These are phyloP conservation scores for Temnothorax curvispinosus DNA, from an alignment of 1,140 invertebrate genomes.

Conservation along the genomic window DNA sequence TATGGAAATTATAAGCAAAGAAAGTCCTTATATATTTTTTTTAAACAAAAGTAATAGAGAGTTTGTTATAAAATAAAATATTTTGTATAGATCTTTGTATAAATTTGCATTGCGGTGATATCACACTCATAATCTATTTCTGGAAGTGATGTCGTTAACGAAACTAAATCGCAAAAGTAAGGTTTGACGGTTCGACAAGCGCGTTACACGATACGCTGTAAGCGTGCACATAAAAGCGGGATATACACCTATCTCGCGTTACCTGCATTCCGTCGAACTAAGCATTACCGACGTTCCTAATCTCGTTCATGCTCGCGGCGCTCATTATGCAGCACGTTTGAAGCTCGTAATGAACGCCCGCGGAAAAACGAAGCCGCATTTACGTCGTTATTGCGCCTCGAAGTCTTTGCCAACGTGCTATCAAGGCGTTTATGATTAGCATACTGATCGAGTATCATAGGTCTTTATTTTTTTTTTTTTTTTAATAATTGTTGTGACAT, in stretches of 20 bases:
- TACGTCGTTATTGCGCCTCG: constrained; percentile 27
- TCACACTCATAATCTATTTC: background rate
- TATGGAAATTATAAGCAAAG: background rate
- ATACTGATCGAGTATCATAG: background rate
- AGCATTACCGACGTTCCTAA: constrained; percentile 60
- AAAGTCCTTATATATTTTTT: too few relatives aligned
- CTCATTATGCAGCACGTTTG: constrained; percentile 54
- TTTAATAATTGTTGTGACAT: background rate
- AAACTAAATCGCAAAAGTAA: constrained; percentile 51
- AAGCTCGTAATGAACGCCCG: constrained; percentile 44
- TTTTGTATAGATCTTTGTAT: background rate
- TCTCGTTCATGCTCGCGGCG: constrained; percentile 21
- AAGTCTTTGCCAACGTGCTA: background rate
- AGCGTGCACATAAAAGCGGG: constrained; percentile 58
- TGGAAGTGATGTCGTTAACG: background rate
- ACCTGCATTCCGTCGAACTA: constrained; percentile 67
- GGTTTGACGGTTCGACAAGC: constrained; percentile 34
- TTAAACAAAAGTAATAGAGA: too few relatives aligned
- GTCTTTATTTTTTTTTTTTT: background rate
- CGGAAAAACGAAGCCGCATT: constrained; percentile 43
- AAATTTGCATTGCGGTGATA: background rate
- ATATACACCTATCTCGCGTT: constrained; percentile 63
- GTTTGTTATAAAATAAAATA: background rate
- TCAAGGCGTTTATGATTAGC: constrained; percentile 3
- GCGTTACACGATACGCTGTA: constrained; percentile 64